Conservation (phyloP, 1,140 invertebrate species). For the Sipha flava region DNA sequence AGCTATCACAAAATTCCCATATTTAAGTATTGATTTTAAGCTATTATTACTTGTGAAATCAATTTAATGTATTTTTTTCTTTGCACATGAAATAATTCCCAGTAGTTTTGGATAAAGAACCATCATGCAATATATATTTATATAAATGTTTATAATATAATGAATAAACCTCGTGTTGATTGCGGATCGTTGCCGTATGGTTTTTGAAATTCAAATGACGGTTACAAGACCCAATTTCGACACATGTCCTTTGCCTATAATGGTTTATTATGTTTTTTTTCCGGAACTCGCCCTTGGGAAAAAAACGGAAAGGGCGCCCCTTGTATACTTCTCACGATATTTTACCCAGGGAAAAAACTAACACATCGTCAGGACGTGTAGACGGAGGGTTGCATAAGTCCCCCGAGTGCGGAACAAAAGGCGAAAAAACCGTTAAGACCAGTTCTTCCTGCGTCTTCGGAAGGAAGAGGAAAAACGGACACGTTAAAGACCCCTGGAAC, state of each 20-base stretch:
- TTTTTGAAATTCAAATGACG: slow-evolving; percentile 16
- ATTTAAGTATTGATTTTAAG: too few species aligned
- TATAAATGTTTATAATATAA: too few species aligned
- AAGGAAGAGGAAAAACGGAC: slow-evolving; percentile 18
- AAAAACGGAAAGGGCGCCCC: slow-evolving; percentile 7
- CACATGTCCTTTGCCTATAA: not conserved
- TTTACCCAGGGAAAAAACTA: not conserved
- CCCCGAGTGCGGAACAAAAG: slow-evolving; percentile 1
- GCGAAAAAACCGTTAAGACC: slow-evolving; percentile 30
- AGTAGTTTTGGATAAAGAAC: too few species aligned
- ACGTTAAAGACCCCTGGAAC: slow-evolving; percentile 3
- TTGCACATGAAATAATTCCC: too few species aligned
- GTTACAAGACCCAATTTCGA: slow-evolving; percentile 14
- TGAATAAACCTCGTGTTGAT: too few species aligned
- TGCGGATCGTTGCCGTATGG: too few species aligned
- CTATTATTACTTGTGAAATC: too few species aligned
- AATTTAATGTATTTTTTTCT: too few species aligned
- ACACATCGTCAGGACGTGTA: not conserved
- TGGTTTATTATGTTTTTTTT: not conserved
- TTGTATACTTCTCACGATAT: slow-evolving; percentile 6
- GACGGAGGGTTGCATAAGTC: not conserved
- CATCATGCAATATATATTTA: too few species aligned
- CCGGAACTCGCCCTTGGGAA: slow-evolving; percentile 8
- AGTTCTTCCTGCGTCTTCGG: slow-evolving; percentile 25
- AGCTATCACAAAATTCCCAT: too few species aligned